These are phyloP conservation scores for Dicrostonyx torquatus DNA, from an alignment of 2,797 vertebrate genomes.

Conservation along the genomic window DNA sequence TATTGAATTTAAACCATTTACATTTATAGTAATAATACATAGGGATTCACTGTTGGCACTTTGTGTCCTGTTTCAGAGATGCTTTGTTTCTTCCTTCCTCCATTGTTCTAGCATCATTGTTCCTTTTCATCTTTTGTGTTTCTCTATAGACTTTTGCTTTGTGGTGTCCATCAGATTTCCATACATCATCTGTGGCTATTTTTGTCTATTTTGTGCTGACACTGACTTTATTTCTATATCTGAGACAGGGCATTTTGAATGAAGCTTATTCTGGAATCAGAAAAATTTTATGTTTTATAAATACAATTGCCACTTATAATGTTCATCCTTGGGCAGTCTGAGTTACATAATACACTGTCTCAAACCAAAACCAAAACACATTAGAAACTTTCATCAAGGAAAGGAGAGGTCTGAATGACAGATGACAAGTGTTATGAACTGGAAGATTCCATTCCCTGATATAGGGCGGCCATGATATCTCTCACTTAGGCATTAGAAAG, in stretches of 20 bases:
- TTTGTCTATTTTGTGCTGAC: background rate
- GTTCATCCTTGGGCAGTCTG: background rate
- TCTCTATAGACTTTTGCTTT: background rate
- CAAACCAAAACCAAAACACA: background rate
- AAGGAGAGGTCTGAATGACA: background rate
- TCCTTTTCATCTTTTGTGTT: background rate
- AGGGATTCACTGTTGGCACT: background rate
- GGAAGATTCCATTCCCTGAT: background rate
- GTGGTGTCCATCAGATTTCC: background rate
- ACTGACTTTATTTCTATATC: background rate
- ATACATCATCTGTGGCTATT: background rate
- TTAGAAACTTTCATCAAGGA: background rate
- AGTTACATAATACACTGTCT: background rate
- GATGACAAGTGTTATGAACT: background rate
- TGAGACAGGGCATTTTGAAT: background rate
- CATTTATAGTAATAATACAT: background rate
- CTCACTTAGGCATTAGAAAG: background rate
- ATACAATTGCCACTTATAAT: background rate
- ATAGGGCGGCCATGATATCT: background rate
- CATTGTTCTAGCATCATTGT: background rate
- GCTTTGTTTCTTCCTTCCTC: background rate
- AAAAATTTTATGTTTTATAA: background rate
- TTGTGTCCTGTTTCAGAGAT: background rate
- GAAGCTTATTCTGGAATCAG: background rate
- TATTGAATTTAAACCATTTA: background rate